Evolutionary conservation across 64 coral and sea anemone species (phyloP), one percentile per base, ranked within the genome.

Genomic region (Pocillopora damicornis): DNA sequence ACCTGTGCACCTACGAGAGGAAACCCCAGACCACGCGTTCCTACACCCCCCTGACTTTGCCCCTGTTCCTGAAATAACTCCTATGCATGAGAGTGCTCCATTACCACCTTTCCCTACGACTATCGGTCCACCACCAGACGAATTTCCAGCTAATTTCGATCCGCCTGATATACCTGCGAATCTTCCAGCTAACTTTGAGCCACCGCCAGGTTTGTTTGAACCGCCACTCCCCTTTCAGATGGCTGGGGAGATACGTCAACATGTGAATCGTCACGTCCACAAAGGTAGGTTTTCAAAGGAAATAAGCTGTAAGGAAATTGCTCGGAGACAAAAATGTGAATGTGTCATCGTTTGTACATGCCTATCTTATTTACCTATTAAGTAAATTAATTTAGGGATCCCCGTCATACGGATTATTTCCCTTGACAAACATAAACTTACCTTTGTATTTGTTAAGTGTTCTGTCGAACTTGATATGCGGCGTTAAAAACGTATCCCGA

Each of bases 221-320:
- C 65, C 64, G 18, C 64, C 63, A 14, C n/a, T 85, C 71, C 64
- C 81, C 4, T 85, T 38, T 66, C 15, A 51, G 42, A 51, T 85
- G 35, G 81, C 81, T 71, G 81, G 81, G 2, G 81, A 85, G 73
- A 58, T 88, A 13, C 73, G 61, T 9, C 56, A 88, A 38, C 58
- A 66, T 12, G 58, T 88, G 25, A 88, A 88, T 26, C 74, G 86
- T 12, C 75, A 88, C 74, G 86, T 76, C 64, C 74, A 76, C 22
- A 64, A 88, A 88, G 86, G 86, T 77, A 62, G 1, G 61, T n/a
- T 11, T 51, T 51, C 2, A 51, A 51, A 51, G 42, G 42, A 83
- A 22, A 13, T 42, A 37, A 63, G 9, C 30, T 23, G 5, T 16
- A 38, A 36, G 18, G 8, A 63, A 35, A 13, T n/a, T 22, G 13